phyloP scores from a whole-genome alignment of 2,888 invertebrate genomes.

The Coelopa pilipes region DNA sequence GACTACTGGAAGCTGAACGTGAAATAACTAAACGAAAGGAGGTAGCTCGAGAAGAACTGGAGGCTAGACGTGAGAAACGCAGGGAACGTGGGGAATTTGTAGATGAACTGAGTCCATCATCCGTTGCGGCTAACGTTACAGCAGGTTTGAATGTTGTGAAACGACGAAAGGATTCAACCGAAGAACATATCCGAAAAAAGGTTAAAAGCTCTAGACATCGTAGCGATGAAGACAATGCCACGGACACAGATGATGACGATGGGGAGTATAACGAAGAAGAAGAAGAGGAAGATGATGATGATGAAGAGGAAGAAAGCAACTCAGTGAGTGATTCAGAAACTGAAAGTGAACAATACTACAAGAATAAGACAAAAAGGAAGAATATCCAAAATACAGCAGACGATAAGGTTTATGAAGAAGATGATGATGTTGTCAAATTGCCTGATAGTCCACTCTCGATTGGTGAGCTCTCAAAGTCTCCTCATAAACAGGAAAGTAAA shows the following conservation, averaged over 20 bases:
- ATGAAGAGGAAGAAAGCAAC: constrained; percentile 36
- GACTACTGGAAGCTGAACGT: constrained; percentile 78
- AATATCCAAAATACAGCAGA: constrained; percentile 33
- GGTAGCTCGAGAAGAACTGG: constrained; percentile 77
- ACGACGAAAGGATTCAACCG: constrained; percentile 48
- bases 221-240: constrained; percentile 40
- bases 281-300: constrained; percentile 50
- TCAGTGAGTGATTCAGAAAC: constrained; percentile 22
- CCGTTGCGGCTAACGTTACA: constrained; percentile 62
- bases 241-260: constrained; percentile 50
- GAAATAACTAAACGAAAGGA: constrained; percentile 83
- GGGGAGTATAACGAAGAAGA: constrained; percentile 55
- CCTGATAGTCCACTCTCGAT: constrained; percentile 70
- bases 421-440: constrained; percentile 61
- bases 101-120: constrained; percentile 57
- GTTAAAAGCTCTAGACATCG: constrained; percentile 21
- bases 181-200: constrained; percentile 50
- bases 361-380: constrained; percentile 48
- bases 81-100: constrained; percentile 52
- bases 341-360: constrained; percentile 48
- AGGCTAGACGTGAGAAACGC: constrained; percentile 72
- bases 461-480: constrained; percentile 68
- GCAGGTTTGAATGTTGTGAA: constrained; percentile 59
- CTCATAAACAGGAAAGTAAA: constrained; percentile 47
- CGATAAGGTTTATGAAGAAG: constrained; percentile 30